Evolutionary conservation across 1,140 invertebrate genomes (phyloP), one percentile per base, ranked within the genome.

Genomic region (Eupristina koningsbergeri): DNA sequence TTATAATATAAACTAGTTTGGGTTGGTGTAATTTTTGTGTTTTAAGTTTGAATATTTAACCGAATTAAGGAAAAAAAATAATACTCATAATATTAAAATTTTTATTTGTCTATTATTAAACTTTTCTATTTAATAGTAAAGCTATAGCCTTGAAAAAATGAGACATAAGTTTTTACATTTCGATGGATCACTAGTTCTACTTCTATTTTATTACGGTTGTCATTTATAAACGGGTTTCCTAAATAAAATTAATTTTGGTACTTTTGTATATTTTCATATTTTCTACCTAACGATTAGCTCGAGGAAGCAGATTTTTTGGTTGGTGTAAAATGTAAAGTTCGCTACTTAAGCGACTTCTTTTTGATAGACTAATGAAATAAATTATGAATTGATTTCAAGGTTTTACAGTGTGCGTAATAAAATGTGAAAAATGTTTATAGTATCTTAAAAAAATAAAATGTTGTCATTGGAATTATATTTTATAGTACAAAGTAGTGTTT

Each of bases 401-500:
- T 53, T 19, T 53, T 9, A 3, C 9, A 3, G 9, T 58, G 9
- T 58, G 5, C 9, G 22, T 41, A 41, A n/a, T 22, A 8, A 11
- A n/a, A 71, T 36, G 67, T 41, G 7, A 8, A 71, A 71, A 41
- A 71, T 71, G 41, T 71, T 71, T 41, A 71, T n/a, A 9, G 67
- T n/a, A 41, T 71, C 36, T 41, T 71, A 41, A 9, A n/a, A n/a
- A n/a, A 71, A n/a, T 71, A 71, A 71, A 71, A 71, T 71, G 67
- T 36, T 36, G 67, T 71, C 67, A n/a, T 71, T 36, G 39, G 3
- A 69, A 31, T 69, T 19, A 6, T 69, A 13, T 22, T 6, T 5
- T 22, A 22, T 7, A 71, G 11, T n/a, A n/a, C n/a, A n/a, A n/a
- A n/a, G n/a, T n/a, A n/a, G 22, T 41, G 11, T 41, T 41, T 17